phyloP scores from a whole-genome alignment of 35 echinoderm and acorn worm genomes.

The Acanthaster planci region DNA sequence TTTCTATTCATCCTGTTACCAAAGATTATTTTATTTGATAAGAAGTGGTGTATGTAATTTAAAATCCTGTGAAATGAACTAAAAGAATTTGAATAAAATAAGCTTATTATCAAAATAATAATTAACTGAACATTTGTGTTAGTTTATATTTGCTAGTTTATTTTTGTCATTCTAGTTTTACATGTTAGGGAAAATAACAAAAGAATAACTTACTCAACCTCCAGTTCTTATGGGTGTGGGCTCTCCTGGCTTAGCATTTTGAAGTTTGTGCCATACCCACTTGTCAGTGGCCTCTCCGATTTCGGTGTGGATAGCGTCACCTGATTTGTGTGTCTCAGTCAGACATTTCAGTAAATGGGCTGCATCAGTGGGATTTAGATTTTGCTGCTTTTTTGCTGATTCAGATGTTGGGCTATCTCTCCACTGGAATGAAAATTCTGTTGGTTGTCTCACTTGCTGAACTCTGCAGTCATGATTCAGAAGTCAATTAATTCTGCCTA shows the following conservation, averaged over 20 bases:
- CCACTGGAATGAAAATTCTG: neutral
- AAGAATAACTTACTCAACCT: too few relatives aligned
- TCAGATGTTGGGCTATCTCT: neutral
- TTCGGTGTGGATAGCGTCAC: neutral
- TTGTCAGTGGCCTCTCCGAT: slow-evolving; percentile 9
- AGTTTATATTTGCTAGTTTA: too few relatives aligned
- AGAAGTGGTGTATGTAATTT: too few relatives aligned
- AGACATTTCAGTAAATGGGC: neutral
- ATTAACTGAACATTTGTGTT: too few relatives aligned
- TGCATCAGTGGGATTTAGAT: neutral
- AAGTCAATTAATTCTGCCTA: neutral
- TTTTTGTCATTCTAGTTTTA: too few relatives aligned
- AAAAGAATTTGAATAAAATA: too few relatives aligned
- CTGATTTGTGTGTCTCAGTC: neutral
- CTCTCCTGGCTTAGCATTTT: neutral
- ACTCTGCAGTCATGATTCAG: neutral
- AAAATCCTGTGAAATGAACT: too few relatives aligned
- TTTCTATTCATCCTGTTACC: too few relatives aligned
- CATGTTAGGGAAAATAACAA: too few relatives aligned
- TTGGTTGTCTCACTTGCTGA: neutral
- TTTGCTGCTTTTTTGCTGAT: neutral
- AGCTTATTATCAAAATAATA: too few relatives aligned
- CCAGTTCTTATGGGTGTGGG: neutral
- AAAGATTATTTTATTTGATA: too few relatives aligned
- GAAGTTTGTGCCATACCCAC: slow-evolving; percentile 2